phyloP scores from a whole-genome alignment of 2,113 vertebrate genomes.

The Oreochromis niloticus region DNA sequence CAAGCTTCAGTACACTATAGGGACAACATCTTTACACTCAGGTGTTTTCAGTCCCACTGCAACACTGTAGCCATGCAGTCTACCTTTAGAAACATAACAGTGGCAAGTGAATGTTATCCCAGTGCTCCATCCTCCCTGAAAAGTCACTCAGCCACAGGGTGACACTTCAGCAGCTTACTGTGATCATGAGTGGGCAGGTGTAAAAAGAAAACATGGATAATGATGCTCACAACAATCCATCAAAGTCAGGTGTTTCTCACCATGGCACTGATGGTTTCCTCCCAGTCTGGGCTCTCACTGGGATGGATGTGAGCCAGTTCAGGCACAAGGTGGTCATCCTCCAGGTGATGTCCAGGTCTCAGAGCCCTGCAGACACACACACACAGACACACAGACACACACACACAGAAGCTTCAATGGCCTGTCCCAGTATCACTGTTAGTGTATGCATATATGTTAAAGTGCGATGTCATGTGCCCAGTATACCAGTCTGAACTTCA shows the following conservation, averaged over 20 bases:
- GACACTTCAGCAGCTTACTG: no score
- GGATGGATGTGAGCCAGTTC: conserved; percentile 90
- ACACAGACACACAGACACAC: neutral
- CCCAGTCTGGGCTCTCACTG: conserved; percentile 94
- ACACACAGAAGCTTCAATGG: neutral
- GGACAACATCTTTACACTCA: neutral
- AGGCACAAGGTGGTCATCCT: conserved; percentile 91
- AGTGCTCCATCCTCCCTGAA: no score
- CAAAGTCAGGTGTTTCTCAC: no score
- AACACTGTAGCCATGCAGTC: neutral
- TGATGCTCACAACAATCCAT: no score
- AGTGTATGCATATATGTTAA: no score
- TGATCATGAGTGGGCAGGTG: no score
- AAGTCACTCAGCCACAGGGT: no score
- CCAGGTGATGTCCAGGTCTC: conserved; percentile 83
- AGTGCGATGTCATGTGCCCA: no score
- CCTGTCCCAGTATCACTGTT: neutral
- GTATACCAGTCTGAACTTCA: no score
- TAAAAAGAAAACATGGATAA: no score
- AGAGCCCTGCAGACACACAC: conserved; percentile 74
- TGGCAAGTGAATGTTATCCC: conserved; percentile 34
- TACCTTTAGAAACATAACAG: neutral
- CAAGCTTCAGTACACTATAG: neutral
- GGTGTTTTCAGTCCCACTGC: neutral
- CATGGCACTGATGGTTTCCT: conserved; percentile 86